These are phyloP conservation scores for Desmodus rotundus DNA, from an alignment of 2,113 vertebrate species.

Conservation along the genomic window DNA sequence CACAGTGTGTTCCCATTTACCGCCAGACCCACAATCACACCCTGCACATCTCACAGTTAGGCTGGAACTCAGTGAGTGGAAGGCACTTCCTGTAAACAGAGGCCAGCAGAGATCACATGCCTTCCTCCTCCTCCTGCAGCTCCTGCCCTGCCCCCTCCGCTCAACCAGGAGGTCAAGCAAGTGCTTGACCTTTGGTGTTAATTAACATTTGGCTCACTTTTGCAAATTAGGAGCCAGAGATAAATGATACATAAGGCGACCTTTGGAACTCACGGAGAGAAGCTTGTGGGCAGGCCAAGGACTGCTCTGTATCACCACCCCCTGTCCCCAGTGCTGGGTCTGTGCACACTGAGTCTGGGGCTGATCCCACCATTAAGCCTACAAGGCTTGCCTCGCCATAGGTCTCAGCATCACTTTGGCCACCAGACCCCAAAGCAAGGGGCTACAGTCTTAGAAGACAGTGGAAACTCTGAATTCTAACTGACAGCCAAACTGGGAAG, in stretches of 20 bases:
- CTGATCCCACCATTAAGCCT: neutral
- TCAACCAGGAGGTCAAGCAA: constrained; percentile 72
- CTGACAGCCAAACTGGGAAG: neutral
- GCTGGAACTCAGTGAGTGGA: constrained; percentile 38
- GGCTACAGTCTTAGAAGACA: neutral
- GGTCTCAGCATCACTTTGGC: neutral
- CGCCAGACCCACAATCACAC: constrained; percentile 56
- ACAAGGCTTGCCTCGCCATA: accelerated
- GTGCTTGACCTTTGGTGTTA: constrained; percentile 69
- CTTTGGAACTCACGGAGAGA: neutral
- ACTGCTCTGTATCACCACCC: neutral
- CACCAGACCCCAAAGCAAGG: no score
- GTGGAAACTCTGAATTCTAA: neutral
- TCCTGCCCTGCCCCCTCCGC: neutral
- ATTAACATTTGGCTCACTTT: constrained; percentile 71
- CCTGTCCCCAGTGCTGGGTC: neutral
- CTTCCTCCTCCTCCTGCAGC: constrained; percentile 61
- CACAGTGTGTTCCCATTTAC: constrained; percentile 52
- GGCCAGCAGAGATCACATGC: constrained; percentile 50
- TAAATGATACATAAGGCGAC: constrained; percentile 30
- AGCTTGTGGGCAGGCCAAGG: neutral
- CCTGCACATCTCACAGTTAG: neutral
- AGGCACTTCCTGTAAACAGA: constrained; percentile 69
- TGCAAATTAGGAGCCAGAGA: constrained; percentile 65
- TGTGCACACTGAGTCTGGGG: neutral